Percentiles rank a stretch among this genome's conserved stretches.
These are phyloP conservation scores for Astreopora myriophthalma DNA, from an alignment of 64 coral and sea anemone genomes.

Conservation along the genomic window DNA sequence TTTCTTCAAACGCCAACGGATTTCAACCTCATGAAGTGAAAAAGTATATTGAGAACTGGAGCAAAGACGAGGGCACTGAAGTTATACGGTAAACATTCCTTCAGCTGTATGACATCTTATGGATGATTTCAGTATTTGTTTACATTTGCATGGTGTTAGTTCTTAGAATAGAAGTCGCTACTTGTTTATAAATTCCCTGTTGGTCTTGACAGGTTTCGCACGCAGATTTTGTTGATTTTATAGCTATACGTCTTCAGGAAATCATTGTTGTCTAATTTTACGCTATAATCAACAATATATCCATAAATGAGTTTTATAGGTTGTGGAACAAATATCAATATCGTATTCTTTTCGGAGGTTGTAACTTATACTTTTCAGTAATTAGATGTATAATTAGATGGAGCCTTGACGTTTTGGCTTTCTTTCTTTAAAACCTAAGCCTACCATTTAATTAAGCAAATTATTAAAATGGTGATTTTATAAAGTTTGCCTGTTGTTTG, in stretches of 20 bases:
- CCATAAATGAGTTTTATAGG: not conserved
- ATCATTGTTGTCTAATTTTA: slow-evolving; percentile 15
- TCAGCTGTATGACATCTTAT: not conserved
- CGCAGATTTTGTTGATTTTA: not conserved
- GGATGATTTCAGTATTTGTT: slow-evolving; percentile 27
- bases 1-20: not conserved
- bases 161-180: not conserved
- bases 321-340: not conserved
- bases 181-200: not conserved
- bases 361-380: not conserved
- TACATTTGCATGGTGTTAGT: slow-evolving; percentile 14
- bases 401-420: no score
- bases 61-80: slow-evolving; percentile 18
- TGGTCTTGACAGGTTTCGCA: not conserved
- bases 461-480: no score
- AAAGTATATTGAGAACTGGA: slow-evolving; percentile 47
- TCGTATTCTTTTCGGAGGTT: no score
- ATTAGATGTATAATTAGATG: no score
- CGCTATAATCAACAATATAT: not conserved
- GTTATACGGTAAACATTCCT: slow-evolving; percentile 28
- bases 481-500: no score
- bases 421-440: no score
- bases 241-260: not conserved
- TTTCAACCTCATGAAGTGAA: slow-evolving; percentile 19
- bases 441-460: no score